Conservation (phyloP, 2,888 invertebrate species). For the Pachydiplax longipennis region DNA sequence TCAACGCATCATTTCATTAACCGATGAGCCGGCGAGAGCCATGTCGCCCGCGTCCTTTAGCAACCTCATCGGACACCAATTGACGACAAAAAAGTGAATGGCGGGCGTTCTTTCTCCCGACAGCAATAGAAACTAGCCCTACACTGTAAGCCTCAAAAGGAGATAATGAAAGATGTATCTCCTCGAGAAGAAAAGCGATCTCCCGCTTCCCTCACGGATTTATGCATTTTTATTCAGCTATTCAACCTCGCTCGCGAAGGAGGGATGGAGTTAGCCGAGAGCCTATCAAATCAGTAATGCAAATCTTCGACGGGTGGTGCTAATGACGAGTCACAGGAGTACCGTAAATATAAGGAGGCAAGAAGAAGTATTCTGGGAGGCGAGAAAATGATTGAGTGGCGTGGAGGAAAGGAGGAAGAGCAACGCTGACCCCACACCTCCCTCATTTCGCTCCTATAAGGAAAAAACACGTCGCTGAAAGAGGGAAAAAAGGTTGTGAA, state of each 20-base stretch:
- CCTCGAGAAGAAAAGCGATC: background rate
- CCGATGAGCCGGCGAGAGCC: background rate
- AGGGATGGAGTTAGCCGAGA: background rate
- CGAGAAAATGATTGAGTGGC: background rate
- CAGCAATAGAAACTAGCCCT: background rate
- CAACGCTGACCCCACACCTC: background rate
- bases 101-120: background rate
- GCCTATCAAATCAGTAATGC: slow-evolving; percentile 34
- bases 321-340: slow-evolving; percentile 13
- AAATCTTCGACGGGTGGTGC: background rate
- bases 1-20: background rate
- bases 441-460: background rate
- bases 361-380: background rate
- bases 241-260: background rate
- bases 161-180: background rate
- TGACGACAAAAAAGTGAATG: background rate
- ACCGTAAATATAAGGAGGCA: slow-evolving; percentile 25
- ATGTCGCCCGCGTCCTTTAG: background rate
- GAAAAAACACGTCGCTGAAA: background rate
- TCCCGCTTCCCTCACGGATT: background rate
- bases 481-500: background rate
- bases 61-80: background rate
- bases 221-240: background rate
- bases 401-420: background rate
- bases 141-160: too few species aligned